phyloP scores from a whole-genome alignment of 2,888 invertebrate genomes.

The Sinotaia quadrata region DNA sequence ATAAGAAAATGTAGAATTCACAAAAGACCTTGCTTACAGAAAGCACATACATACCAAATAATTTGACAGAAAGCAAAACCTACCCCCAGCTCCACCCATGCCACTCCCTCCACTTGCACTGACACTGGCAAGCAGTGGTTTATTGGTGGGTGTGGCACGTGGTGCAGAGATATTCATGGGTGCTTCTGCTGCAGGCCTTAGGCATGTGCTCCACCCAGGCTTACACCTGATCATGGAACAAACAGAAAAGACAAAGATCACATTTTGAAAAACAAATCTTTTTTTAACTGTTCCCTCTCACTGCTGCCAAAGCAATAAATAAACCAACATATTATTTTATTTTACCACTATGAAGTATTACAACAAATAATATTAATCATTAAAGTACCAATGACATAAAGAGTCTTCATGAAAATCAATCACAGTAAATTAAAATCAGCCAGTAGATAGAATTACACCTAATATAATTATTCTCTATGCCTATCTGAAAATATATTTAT shows the following conservation, averaged over 20 bases:
- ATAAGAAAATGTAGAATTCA: too few species aligned
- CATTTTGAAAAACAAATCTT: too few species aligned
- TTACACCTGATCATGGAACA: constrained; percentile 48
- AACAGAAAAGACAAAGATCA: too few species aligned
- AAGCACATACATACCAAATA: not conserved
- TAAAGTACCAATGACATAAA: too few species aligned
- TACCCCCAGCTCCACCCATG: constrained; percentile 35
- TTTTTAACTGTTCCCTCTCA: too few species aligned
- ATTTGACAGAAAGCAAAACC: not conserved
- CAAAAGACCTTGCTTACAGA: not conserved
- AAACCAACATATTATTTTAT: too few species aligned
- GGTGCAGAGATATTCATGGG: constrained; percentile 59
- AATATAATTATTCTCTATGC: not conserved
- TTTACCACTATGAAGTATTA: too few species aligned
- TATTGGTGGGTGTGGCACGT: constrained; percentile 46
- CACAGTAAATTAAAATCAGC: too few species aligned
- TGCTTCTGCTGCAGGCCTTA: constrained; percentile 44
- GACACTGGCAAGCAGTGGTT: constrained; percentile 42
- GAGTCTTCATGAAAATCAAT: too few species aligned
- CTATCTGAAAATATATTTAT: not conserved
- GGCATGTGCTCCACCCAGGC: constrained; percentile 57
- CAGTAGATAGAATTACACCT: too few species aligned
- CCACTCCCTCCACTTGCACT: constrained; percentile 50
- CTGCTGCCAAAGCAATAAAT: too few species aligned
- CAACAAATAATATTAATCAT: too few species aligned